A percentile compares a stretch with the other conserved stretches of the same genome.
Evolutionary conservation across 92 coral and sea anemone genomes (phyloP).

Genomic region (Anthopleura xanthogrammica): DNA sequence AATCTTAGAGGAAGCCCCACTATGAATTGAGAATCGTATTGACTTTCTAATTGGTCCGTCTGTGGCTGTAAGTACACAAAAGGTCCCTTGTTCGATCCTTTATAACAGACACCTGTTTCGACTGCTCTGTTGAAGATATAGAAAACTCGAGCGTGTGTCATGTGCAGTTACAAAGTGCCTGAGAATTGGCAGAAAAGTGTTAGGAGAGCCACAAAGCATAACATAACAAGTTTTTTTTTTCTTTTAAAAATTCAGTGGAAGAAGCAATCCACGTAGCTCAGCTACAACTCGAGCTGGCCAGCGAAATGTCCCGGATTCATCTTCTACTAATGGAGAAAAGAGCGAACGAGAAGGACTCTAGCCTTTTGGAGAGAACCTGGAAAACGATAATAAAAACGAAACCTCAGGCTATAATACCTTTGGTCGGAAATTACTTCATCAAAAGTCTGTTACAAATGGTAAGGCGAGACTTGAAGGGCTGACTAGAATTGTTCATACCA

Average conservation of each 20-base stretch:
- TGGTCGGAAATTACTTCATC: not conserved
- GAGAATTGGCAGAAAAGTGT: no score
- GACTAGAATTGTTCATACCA: not conserved
- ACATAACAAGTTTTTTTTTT: not conserved
- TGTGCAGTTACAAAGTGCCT: not conserved
- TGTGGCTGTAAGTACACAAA: no score
- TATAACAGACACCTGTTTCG: no score
- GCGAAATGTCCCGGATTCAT: constrained; percentile 12
- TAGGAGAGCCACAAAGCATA: not conserved
- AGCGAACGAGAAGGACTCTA: not conserved
- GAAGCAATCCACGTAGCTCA: constrained; percentile 20
- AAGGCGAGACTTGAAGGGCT: not conserved
- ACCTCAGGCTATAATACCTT: constrained; percentile 25
- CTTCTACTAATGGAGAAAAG: constrained; percentile 18
- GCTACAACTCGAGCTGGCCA: constrained; percentile 18
- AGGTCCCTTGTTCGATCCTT: no score
- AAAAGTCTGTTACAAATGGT: constrained; percentile 16
- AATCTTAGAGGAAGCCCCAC: no score
- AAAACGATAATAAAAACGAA: not conserved
- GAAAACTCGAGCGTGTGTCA: no score
- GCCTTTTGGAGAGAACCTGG: constrained; percentile 18
- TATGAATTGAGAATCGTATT: no score
- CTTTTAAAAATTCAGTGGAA: not conserved
- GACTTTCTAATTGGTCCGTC: no score
- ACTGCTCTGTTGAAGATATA: no score